Base-by-base conservation (phyloP, 2,797 vertebrate species). In the Knipowitschia caucasica region DNA sequence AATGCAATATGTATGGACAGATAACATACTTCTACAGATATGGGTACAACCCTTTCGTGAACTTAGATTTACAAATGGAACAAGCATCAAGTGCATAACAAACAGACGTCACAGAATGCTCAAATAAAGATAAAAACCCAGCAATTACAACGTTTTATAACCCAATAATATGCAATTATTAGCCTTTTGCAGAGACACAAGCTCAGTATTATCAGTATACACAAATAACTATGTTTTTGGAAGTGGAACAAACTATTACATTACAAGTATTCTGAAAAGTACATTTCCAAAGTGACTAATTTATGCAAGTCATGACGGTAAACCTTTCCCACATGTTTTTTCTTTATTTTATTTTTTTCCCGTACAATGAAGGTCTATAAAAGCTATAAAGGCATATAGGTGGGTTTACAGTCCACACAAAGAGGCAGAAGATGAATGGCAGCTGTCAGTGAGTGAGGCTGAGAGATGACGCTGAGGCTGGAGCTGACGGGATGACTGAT, bases 361-460 rank as follows among this genome's bases (percentile, higher is more conserved):
- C n/a, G n/a, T 53, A 53, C 49, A 42, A 12, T 47, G 7, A 35
- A 14, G 51, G 54, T 45, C 61, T 67, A n/a, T n/a, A n/a, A n/a
- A n/a, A n/a, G 56, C 31, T 58, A 53, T 15, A 14, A 38, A 56
- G 49, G 54, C 8, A 42, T 46, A 53, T 25, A 34, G 59, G 53
- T 5, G 60, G 56, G 52, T 50, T 11, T 46, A 67, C 51, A 63
- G 67, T 64, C 65, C 54, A 59, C 72, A 70, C 54, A 75, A 43
- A 75, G 63, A 63, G 51, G 59, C 47, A 47, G 57, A 81, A 80
- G 83, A 85, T 71, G 69, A 82, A 84, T 80, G 71, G 43, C 65
- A 44, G 59, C 78, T 78, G 78, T 79, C 83, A n/a, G 45, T 31
- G 53, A 57, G 68, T 17, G 45, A 55, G 64, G 64, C 25, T 66